phyloP scores from a whole-genome alignment of 2,113 vertebrate species.

The Lynx canadensis region DNA sequence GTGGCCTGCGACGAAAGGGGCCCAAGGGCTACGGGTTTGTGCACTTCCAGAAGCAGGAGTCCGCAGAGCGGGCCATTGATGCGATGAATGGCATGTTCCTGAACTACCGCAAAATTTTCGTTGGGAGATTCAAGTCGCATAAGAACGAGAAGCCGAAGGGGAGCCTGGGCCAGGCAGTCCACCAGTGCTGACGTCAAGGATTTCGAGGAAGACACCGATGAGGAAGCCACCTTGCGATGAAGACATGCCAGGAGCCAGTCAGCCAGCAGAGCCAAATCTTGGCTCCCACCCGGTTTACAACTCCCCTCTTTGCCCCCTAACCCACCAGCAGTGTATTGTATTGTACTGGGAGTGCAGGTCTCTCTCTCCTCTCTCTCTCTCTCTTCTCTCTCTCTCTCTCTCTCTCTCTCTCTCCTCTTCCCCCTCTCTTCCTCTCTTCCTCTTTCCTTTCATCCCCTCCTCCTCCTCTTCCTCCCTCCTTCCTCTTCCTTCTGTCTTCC shows the following conservation, averaged over 20 bases:
- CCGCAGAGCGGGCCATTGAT: constrained; percentile 75
- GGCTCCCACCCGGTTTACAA: constrained; percentile 76
- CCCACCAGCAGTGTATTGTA: constrained; percentile 78
- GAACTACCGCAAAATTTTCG: constrained; percentile 81
- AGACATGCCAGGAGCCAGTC: constrained; percentile 24
- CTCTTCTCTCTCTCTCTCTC: fast-evolving
- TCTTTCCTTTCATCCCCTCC: fast-evolving
- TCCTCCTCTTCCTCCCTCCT: fast-evolving
- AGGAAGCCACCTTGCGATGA: constrained; percentile 77
- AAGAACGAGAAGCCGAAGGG: constrained; percentile 75
- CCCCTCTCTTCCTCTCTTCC: fast-evolving
- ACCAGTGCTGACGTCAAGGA: constrained; percentile 69
- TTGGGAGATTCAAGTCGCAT: constrained; percentile 78
- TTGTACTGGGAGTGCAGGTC: constrained; percentile 72
- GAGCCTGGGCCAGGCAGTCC: constrained; percentile 77
- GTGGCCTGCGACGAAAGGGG: constrained; percentile 79
- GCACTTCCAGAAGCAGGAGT: constrained; percentile 80
- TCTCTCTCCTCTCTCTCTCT: neutral
- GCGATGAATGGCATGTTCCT: constrained; percentile 80
- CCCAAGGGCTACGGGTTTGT: constrained; percentile 81
- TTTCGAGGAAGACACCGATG: constrained; percentile 74
- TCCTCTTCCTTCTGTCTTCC: too few relatives aligned
- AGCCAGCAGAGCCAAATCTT: constrained; percentile 67
- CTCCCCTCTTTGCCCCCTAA: neutral
- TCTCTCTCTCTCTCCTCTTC: fast-evolving